A percentile compares a stretch with the other conserved stretches of the same genome.
These are phyloP conservation scores for Fragum sueziense DNA, from an alignment of 2,888 invertebrate genomes.

Conservation along the genomic window DNA sequence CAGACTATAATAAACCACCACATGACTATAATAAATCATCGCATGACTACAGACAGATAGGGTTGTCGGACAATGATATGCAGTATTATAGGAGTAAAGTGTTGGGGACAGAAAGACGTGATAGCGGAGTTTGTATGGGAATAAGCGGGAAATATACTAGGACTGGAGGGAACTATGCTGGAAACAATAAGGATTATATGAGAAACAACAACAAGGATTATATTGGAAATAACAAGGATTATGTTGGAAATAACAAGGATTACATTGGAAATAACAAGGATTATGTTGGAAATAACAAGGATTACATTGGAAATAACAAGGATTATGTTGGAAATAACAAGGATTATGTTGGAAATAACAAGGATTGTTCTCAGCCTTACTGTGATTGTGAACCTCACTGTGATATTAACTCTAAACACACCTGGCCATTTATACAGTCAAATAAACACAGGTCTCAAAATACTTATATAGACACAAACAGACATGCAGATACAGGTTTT, in stretches of 20 bases:
- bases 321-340: not conserved
- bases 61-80: not conserved
- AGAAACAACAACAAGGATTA: too few species aligned
- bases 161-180: too few species aligned
- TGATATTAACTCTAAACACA: not conserved
- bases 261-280: not conserved
- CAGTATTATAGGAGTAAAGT: conserved; percentile 9
- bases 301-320: not conserved
- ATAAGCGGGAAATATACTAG: too few species aligned
- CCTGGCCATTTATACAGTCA: not conserved
- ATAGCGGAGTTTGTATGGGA: not conserved
- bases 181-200: too few species aligned
- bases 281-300: not conserved
- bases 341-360: not conserved
- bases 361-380: not conserved
- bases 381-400: not conserved
- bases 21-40: not conserved
- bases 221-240: too few species aligned
- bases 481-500: not conserved
- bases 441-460: not conserved
- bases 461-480: not conserved
- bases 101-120: not conserved
- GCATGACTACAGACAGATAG: not conserved
- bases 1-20: not conserved
- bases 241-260: too few species aligned